Percentiles rank a stretch among this genome's conserved stretches.
Conservation (phyloP, 1,140 invertebrate species). For the Rhizoglyphus robini region DNA sequence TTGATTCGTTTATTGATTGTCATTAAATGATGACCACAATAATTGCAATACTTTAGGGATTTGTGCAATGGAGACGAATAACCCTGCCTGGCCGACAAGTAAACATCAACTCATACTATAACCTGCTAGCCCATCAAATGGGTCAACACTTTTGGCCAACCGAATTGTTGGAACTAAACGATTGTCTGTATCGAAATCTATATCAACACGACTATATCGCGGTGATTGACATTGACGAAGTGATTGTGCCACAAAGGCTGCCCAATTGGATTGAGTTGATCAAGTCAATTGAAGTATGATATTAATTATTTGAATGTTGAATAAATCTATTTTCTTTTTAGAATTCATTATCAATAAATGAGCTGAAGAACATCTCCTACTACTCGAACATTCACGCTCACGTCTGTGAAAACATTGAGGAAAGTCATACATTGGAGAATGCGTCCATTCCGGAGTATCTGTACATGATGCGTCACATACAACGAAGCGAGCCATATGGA, state of each 20-base stretch:
- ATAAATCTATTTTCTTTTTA: neutral
- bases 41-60: neutral
- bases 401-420: neutral
- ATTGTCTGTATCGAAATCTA: slow-evolving; percentile 34
- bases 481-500: neutral
- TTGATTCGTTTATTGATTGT: neutral
- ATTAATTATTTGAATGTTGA: too few relatives aligned
- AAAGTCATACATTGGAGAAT: neutral
- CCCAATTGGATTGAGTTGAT: neutral
- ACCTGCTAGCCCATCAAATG: neutral
- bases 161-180: too few relatives aligned
- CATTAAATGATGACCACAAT: too few relatives aligned
- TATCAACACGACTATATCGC: slow-evolving; percentile 29
- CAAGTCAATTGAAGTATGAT: neutral
- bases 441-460: neutral
- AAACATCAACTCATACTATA: neutral
- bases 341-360: too few relatives aligned
- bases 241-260: slow-evolving; percentile 30
- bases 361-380: too few relatives aligned
- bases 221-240: slow-evolving; percentile 35
- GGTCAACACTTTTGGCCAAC: neutral
- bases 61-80: neutral
- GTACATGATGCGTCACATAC: neutral
- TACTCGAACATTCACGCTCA: neutral
- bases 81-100: neutral